Conservation (phyloP, 2,888 invertebrate species). For the Oegoconia quadripuncta region DNA sequence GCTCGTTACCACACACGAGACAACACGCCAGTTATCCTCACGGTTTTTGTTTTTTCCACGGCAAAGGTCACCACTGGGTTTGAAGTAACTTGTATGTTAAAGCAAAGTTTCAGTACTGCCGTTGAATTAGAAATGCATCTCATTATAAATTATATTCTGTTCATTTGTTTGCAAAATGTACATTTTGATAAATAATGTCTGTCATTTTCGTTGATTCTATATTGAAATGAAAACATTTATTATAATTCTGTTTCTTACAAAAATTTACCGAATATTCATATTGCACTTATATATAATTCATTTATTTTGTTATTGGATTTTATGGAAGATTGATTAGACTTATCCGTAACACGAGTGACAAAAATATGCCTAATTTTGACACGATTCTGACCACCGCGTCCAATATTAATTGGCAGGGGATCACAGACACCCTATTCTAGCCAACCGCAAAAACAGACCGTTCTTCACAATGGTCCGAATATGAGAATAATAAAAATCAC, state of each 20-base stretch:
- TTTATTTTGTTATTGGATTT: constrained; percentile 9
- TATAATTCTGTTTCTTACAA: neutral
- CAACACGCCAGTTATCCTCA: constrained; percentile 59
- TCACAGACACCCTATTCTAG: constrained; percentile 44
- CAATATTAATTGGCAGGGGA: constrained; percentile 77
- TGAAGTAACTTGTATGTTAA: constrained; percentile 56
- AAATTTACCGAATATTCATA: constrained; percentile 6
- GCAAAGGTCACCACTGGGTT: constrained; percentile 55
- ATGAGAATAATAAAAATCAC: constrained; percentile 67
- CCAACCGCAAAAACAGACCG: constrained; percentile 48
- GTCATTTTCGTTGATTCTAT: neutral
- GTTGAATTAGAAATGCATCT: constrained; percentile 35
- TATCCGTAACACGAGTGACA: constrained; percentile 36
- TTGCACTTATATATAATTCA: neutral
- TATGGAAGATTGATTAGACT: constrained; percentile 13
- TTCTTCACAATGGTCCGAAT: constrained; percentile 57
- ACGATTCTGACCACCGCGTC: constrained; percentile 69
- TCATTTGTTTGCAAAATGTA: constrained; percentile 22
- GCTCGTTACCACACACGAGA: constrained; percentile 74
- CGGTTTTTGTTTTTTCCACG: constrained; percentile 68
- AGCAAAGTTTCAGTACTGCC: constrained; percentile 47
- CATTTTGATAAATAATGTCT: neutral
- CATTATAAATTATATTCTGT: constrained; percentile 61
- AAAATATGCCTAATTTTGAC: constrained; percentile 64
- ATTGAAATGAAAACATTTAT: neutral